These are phyloP conservation scores for Artibeus lituratus DNA, from an alignment of 2,797 vertebrate species.

Conservation along the genomic window DNA sequence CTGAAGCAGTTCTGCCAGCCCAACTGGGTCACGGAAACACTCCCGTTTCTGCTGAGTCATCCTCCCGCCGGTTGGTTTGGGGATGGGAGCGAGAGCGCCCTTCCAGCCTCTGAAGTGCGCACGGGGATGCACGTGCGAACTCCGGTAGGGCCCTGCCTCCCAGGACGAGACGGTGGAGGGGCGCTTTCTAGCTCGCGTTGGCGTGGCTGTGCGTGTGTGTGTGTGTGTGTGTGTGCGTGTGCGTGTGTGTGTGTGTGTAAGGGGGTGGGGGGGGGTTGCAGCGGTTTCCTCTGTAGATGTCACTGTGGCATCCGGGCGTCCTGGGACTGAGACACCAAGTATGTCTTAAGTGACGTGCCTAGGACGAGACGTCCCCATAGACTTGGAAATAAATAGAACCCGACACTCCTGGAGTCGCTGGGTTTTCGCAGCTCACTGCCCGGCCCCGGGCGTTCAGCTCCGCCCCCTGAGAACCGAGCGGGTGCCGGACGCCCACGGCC, in stretches of 20 bases:
- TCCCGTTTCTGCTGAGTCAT: constrained; percentile 64
- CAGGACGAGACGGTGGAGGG: neutral
- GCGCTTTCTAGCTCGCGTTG: neutral
- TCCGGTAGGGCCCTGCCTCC: neutral
- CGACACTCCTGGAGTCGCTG: neutral
- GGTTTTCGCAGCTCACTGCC: neutral
- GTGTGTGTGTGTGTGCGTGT: neutral
- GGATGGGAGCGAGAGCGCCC: neutral
- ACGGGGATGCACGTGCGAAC: neutral
- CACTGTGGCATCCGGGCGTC: neutral
- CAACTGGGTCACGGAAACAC: constrained; percentile 56
- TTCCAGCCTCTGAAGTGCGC: constrained; percentile 6
- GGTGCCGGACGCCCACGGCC: neutral
- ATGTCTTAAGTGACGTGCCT: neutral
- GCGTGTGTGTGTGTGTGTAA: neutral
- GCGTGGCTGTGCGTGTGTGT: neutral
- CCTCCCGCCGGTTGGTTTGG: neutral
- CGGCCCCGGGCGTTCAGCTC: neutral
- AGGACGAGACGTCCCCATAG: neutral
- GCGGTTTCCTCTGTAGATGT: neutral
- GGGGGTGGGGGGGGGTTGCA: neutral
- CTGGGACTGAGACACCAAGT: neutral
- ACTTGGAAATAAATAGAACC: neutral
- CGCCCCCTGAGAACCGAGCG: neutral
- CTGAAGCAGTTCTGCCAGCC: constrained; percentile 33